These are phyloP conservation scores for Ophion obscuratus DNA, from an alignment of 2,888 invertebrate genomes.

Conservation along the genomic window DNA sequence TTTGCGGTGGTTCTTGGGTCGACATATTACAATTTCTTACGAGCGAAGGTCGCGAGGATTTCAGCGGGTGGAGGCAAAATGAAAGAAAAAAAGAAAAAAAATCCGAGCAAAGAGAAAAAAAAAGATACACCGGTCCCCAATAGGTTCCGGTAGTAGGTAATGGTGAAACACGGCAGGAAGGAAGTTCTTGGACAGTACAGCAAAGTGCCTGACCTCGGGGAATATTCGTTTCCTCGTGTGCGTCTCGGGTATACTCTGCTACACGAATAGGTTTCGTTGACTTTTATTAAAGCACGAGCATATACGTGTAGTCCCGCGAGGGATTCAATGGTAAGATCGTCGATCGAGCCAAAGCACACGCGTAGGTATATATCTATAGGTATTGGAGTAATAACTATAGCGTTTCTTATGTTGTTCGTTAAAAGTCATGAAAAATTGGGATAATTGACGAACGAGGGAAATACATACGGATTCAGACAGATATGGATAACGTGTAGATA, in stretches of 20 bases:
- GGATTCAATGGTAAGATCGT: conserved; percentile 57
- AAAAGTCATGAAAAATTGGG: too few species aligned
- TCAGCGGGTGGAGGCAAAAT: conserved; percentile 18
- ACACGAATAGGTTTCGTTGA: conserved; percentile 28
- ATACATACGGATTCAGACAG: too few species aligned
- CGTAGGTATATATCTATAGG: too few species aligned
- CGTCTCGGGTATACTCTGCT: background rate
- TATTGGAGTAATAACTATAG: too few species aligned
- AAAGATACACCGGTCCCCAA: conserved; percentile 4
- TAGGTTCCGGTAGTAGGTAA: conserved; percentile 29
- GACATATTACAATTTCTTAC: conserved; percentile 43
- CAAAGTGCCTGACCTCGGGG: conserved; percentile 52
- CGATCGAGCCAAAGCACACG: background rate
- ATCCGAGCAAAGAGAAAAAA: background rate
- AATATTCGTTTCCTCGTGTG: conserved; percentile 53
- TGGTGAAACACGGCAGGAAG: conserved; percentile 34
- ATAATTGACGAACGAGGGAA: too few species aligned
- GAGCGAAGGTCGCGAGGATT: conserved; percentile 51
- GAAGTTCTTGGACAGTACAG: conserved; percentile 50
- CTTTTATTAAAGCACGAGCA: conserved; percentile 57
- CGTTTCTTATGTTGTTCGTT: too few species aligned
- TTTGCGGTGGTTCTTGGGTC: conserved; percentile 37
- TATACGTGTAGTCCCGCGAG: background rate
- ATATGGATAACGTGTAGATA: too few species aligned
- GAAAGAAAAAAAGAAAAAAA: background rate